A percentile compares a stretch with the other conserved stretches of the same genome.
phyloP scores from a whole-genome alignment of 1,140 invertebrate species.

The Philopotamus ludificatus region DNA sequence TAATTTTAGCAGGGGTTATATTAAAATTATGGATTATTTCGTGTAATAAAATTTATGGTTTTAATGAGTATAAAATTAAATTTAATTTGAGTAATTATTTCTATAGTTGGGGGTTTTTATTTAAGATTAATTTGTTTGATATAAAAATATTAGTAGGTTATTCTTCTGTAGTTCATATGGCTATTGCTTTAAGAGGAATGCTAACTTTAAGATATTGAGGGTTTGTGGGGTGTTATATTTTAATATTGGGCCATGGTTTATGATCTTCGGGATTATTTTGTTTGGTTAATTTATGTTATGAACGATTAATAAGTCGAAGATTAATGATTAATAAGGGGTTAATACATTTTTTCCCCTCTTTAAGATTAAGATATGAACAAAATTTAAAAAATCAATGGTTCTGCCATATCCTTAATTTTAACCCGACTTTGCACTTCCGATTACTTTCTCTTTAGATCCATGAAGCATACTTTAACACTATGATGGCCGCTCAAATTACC shows the following conservation, averaged over 20 bases:
- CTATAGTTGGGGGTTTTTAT: conserved; percentile 57
- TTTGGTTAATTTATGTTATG: conserved; percentile 66
- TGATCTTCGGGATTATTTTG: conserved; percentile 69
- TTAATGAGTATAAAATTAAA: too few relatives aligned
- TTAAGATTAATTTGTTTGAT: conserved; percentile 63
- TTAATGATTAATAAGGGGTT: too few relatives aligned
- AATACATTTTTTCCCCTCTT: too few relatives aligned
- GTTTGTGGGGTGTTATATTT: conserved; percentile 52
- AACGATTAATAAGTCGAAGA: conserved; percentile 52
- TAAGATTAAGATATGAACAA: too few relatives aligned
- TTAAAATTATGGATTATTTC: conserved; percentile 66
- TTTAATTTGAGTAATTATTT: too few relatives aligned
- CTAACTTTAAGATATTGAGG: conserved; percentile 54
- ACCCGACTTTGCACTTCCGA: too few relatives aligned
- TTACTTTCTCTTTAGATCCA: too few relatives aligned
- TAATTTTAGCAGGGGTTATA: conserved; percentile 69
- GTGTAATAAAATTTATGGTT: too few relatives aligned
- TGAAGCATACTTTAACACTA: too few relatives aligned
- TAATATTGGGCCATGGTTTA: conserved; percentile 67
- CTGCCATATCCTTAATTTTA: too few relatives aligned
- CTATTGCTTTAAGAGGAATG: conserved; percentile 54
- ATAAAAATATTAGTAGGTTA: conserved; percentile 64
- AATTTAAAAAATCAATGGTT: too few relatives aligned
- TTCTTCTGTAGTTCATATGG: conserved; percentile 64
- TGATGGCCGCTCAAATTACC: too few relatives aligned